Evolutionary conservation across 2,797 vertebrate species (phyloP), one percentile per base, ranked within the genome.

Genomic region (Hylomyscus alleni): DNA sequence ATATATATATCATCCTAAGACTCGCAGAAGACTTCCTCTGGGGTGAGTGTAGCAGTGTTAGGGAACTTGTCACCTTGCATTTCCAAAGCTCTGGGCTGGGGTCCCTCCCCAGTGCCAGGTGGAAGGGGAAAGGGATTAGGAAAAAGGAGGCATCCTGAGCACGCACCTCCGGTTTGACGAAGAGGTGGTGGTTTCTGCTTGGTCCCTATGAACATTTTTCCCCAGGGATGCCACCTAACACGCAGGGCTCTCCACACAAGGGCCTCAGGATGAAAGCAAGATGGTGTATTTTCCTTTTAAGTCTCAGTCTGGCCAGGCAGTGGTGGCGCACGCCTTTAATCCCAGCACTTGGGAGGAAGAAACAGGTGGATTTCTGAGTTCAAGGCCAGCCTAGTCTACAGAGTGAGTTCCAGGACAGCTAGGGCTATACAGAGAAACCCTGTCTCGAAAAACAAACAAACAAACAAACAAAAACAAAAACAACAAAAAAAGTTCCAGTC

Each of bases 221-320:
- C 72, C 44, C 19, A 24, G 31, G 19, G 17, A n/a, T 3, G 0
- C 34, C 31, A 65, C 3, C 58, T 50, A 34, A 62, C 54, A 22
- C 0, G 22, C n/a, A 44, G 0, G 1, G 34, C 29, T 69, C n/a
- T 0, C 76, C 9, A 52, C 75, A 65, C 0, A 0, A 44, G 69
- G 20, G 13, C 3, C 31, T 40, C 3, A 10, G 72, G 24, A 29
- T 47, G 40, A 73, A 29, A 50, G 37, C 29, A 34, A 40, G 56
- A 54, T 56, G 15, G 15, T 90, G 52, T 24, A 14, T 24, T 37
- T 54, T 24, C n/a, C 22, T 14, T 75, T 47, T 47, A 82, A 77
- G 17, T 22, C n/a, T 73, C 75, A 10, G 29, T 24, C 75, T 84
- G 44, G 44, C 44, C 44, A 44, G 6, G 44, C 44, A 44, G 44